A percentile compares a stretch with the other conserved stretches of the same genome.
These are phyloP conservation scores for Nansenia antarctica DNA, from an alignment of 2,113 vertebrate species.

Conservation along the genomic window DNA sequence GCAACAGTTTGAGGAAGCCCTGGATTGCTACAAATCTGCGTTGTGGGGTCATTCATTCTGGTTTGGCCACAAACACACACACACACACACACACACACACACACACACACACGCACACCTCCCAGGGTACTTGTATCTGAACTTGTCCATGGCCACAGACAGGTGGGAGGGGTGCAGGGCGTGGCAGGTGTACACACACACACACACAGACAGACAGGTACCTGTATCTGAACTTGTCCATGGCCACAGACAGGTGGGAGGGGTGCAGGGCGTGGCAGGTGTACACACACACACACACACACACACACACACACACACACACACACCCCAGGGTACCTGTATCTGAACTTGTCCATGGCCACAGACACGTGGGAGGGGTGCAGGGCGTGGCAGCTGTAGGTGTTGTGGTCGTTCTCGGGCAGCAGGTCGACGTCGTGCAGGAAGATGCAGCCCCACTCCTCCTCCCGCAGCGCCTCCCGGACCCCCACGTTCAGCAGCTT, in stretches of 20 bases:
- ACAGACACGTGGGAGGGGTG: slow-evolving; percentile 90
- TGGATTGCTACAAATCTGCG: too few species aligned
- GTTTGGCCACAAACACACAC: too few species aligned
- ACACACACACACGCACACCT: background rate
- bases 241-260: too few species aligned
- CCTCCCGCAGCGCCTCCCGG: slow-evolving; percentile 89
- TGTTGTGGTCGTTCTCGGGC: slow-evolving; percentile 95
- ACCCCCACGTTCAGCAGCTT: slow-evolving; percentile 95
- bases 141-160: slow-evolving; percentile 96
- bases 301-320: background rate
- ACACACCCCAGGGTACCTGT: slow-evolving; percentile 71
- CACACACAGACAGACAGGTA: background rate
- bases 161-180: slow-evolving; percentile 88
- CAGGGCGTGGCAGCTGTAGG: slow-evolving; percentile 89
- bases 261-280: slow-evolving; percentile 89
- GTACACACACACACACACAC: too few species aligned
- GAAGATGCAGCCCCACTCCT: slow-evolving; percentile 95
- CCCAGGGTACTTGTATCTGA: slow-evolving; percentile 82
- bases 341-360: slow-evolving; percentile 97
- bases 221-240: slow-evolving; percentile 98
- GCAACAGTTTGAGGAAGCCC: too few species aligned
- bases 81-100: too few species aligned
- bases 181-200: slow-evolving; percentile 94
- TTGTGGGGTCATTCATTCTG: too few species aligned
- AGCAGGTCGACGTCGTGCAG: slow-evolving; percentile 93